These are phyloP conservation scores for Drosophila kohkoa DNA, from an alignment of 1,140 invertebrate species.

Conservation along the genomic window DNA sequence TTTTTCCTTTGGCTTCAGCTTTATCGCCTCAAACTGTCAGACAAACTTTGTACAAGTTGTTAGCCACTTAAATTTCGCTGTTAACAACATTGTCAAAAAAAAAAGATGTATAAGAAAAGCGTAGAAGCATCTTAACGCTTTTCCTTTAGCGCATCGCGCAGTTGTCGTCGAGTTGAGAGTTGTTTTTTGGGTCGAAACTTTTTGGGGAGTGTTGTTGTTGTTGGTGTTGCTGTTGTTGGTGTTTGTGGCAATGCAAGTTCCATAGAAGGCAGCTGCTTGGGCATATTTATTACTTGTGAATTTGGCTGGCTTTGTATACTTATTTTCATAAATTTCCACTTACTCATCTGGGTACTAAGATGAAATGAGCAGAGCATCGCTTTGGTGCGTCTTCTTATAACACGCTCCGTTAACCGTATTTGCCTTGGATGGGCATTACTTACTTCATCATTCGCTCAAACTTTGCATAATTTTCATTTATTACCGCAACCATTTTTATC, in stretches of 20 bases:
- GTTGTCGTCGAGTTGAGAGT: constrained; percentile 15
- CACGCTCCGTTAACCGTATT: constrained; percentile 79
- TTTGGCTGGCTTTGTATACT: constrained; percentile 54
- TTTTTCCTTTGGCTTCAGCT: neutral
- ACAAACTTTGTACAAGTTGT: constrained; percentile 69
- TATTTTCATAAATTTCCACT: constrained; percentile 81
- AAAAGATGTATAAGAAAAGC: constrained; percentile 25
- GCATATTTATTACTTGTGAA: constrained; percentile 57
- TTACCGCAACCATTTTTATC: constrained; percentile 76
- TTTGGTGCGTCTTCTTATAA: constrained; percentile 69
- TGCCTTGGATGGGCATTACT: constrained; percentile 68
- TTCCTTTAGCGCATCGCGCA: constrained; percentile 21
- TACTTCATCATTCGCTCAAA: constrained; percentile 80
- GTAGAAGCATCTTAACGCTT: constrained; percentile 46
- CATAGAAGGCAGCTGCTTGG: constrained; percentile 52
- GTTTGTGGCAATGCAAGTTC: constrained; percentile 46
- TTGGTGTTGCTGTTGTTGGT: no score
- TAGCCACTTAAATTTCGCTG: constrained; percentile 77
- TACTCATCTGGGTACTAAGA: constrained; percentile 61
- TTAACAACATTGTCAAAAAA: constrained; percentile 62
- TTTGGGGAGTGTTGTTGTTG: constrained; percentile 31
- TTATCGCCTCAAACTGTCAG: constrained; percentile 59
- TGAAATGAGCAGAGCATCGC: neutral
- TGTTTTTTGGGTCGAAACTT: constrained; percentile 43
- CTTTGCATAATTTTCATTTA: constrained; percentile 82